phyloP scores from a whole-genome alignment of 2,888 invertebrate genomes.

The Plebejus melissa region DNA sequence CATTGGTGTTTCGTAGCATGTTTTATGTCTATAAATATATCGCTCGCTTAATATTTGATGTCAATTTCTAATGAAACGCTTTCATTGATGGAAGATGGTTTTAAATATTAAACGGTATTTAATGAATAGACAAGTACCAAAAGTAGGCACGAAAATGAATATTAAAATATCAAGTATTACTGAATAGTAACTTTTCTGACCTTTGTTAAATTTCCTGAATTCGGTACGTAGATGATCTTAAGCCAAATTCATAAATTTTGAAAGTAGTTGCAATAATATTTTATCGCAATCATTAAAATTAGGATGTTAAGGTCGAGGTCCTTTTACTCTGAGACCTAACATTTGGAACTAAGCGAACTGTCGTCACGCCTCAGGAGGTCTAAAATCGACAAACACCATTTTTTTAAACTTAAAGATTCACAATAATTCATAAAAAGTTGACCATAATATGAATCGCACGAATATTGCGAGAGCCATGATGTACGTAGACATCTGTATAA shows the following conservation, averaged over 20 bases:
- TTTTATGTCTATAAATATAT: background rate
- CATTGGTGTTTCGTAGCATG: slow-evolving; percentile 10
- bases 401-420: background rate
- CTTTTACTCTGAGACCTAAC: background rate
- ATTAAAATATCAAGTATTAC: background rate
- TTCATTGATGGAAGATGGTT: background rate
- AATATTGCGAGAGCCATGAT: background rate
- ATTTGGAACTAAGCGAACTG: background rate
- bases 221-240: background rate
- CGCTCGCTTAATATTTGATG: background rate
- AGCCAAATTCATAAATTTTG: background rate
- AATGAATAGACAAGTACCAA: background rate
- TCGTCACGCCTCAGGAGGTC: background rate
- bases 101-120: background rate
- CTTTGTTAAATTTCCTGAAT: background rate
- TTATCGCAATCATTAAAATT: slow-evolving; percentile 1
- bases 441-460: background rate
- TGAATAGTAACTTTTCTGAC: background rate
- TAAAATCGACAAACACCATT: background rate
- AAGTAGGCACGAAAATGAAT: background rate
- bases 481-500: background rate
- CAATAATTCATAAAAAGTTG: background rate
- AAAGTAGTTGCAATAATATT: background rate
- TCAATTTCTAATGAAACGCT: background rate
- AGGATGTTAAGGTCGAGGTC: background rate